phyloP scores from a whole-genome alignment of 2,888 invertebrate species.

The Cantharis rustica region DNA sequence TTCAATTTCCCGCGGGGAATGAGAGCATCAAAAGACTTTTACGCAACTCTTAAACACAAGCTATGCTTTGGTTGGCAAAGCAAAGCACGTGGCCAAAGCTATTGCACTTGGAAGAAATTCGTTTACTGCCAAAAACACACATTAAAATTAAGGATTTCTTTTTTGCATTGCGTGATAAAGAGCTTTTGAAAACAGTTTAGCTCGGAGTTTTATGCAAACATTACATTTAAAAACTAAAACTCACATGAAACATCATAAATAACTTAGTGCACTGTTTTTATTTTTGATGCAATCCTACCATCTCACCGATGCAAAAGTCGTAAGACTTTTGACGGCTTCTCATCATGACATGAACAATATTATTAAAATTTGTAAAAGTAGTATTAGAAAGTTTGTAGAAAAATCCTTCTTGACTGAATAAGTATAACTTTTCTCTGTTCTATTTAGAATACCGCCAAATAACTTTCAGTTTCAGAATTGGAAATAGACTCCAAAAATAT shows the following conservation, averaged over 20 bases:
- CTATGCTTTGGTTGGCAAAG: not conserved
- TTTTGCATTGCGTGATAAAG: not conserved
- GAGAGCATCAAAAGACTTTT: not conserved
- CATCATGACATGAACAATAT: too few relatives aligned
- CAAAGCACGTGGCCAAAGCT: not conserved
- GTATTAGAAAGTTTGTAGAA: too few relatives aligned
- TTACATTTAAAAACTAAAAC: not conserved
- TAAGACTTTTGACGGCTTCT: too few relatives aligned
- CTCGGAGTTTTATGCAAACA: not conserved
- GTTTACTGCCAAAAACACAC: not conserved
- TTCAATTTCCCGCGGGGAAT: not conserved
- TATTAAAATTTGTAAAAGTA: too few relatives aligned
- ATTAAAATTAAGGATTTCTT: not conserved
- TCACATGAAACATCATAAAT: not conserved
- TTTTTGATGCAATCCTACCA: not conserved
- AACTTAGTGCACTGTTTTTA: not conserved
- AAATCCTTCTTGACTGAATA: too few relatives aligned
- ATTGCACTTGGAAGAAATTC: not conserved
- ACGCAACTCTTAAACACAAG: not conserved
- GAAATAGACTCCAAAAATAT: too few relatives aligned
- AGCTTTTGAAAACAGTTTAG: not conserved
- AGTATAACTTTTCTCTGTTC: too few relatives aligned
- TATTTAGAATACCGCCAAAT: too few relatives aligned
- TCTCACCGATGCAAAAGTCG: too few relatives aligned
- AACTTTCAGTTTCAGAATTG: too few relatives aligned